A percentile compares a stretch with the other conserved stretches of the same genome.
Conservation (phyloP, 2,888 invertebrate genomes). For the Agapetus fuscipes region DNA sequence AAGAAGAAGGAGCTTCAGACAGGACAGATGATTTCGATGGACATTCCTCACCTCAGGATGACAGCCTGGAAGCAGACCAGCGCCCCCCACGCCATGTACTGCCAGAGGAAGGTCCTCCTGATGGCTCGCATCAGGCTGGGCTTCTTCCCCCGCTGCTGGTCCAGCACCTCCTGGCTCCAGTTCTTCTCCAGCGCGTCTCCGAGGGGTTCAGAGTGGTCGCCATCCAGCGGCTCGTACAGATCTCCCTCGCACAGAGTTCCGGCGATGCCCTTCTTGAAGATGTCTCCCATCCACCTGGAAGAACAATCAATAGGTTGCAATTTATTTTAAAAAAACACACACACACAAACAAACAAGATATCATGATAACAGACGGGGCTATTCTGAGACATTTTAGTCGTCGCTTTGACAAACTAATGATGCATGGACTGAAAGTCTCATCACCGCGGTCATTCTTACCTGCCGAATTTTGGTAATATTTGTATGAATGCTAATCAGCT, state of each 20-base stretch:
- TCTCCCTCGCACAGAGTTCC: conserved; percentile 55
- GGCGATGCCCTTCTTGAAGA: conserved; percentile 53
- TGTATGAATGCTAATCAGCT: too few species aligned
- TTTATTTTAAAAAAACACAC: too few species aligned
- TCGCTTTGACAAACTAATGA: too few species aligned
- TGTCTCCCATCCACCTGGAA: conserved; percentile 57
- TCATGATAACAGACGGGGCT: too few species aligned
- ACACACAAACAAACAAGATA: too few species aligned
- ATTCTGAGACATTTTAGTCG: too few species aligned
- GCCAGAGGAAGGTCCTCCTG: conserved; percentile 48
- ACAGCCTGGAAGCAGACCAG: conserved; percentile 47
- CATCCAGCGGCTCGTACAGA: conserved; percentile 50
- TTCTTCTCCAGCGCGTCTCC: conserved; percentile 57
- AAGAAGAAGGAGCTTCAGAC: too few species aligned
- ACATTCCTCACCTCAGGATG: conserved; percentile 43
- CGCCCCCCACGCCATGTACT: conserved; percentile 50
- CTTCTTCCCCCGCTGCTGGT: conserved; percentile 37
- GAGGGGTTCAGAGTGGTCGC: conserved; percentile 54
- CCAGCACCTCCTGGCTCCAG: conserved; percentile 50
- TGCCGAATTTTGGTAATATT: too few species aligned
- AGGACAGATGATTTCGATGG: too few species aligned
- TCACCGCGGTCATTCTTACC: too few species aligned
- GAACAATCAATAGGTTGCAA: too few species aligned
- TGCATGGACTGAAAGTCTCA: too few species aligned
- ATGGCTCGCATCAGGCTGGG: conserved; percentile 54